Conservation (phyloP, 2,113 vertebrate species). For the Gila orcuttii region DNA sequence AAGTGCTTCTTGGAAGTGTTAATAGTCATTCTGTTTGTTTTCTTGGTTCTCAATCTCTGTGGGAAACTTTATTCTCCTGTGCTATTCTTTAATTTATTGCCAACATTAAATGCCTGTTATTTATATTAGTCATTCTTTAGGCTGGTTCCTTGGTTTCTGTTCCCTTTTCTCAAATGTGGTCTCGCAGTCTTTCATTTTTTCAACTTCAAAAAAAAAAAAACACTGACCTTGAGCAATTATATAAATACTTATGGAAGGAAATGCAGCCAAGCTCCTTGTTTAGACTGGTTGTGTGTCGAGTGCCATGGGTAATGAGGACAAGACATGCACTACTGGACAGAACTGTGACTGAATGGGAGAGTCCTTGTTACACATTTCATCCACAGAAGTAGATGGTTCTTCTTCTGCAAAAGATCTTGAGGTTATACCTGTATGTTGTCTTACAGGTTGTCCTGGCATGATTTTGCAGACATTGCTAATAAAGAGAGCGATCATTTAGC, state of each 20-base stretch:
- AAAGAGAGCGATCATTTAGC: not conserved
- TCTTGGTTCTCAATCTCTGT: not conserved
- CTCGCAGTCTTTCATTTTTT: not conserved
- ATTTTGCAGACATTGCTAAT: not conserved
- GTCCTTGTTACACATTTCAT: not conserved
- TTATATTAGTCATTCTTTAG: not conserved
- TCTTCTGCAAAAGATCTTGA: not conserved
- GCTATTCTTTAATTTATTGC: not conserved
- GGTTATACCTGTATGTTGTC: not conserved
- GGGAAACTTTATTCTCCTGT: not conserved
- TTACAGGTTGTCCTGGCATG: not conserved
- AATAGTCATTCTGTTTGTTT: slow-evolving; percentile 40
- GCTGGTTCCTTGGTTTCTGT: not conserved
- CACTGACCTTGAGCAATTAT: not conserved
- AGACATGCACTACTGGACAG: not conserved
- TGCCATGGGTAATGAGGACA: not conserved
- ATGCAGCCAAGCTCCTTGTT: not conserved
- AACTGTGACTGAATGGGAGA: not conserved
- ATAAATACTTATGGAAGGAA: not conserved
- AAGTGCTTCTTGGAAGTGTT: slow-evolving; percentile 17
- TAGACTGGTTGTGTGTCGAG: not conserved
- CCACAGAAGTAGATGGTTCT: not conserved
- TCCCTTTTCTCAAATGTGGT: not conserved
- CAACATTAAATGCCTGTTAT: not conserved
- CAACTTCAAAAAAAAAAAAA: not conserved